phyloP scores from a whole-genome alignment of 2,113 vertebrate species.

The Orcinus orca region DNA sequence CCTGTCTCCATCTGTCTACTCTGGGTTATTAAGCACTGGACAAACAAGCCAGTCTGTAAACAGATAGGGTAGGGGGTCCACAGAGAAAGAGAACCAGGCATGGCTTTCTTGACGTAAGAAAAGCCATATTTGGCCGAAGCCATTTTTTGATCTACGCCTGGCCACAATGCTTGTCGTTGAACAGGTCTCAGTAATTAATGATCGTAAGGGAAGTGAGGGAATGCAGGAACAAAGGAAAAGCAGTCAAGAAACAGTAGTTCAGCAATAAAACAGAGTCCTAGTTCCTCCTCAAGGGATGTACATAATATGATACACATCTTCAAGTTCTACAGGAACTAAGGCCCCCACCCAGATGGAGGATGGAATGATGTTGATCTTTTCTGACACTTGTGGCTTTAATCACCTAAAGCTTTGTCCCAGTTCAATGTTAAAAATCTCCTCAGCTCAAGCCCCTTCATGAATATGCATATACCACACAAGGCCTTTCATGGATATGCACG shows the following conservation, averaged over 20 bases:
- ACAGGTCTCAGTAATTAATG: background rate
- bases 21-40: background rate
- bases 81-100: background rate
- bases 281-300: background rate
- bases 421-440: background rate
- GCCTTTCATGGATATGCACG: background rate
- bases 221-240: background rate
- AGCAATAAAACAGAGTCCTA: background rate
- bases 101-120: background rate
- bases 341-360: background rate
- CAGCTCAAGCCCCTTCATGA: background rate
- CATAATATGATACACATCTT: background rate
- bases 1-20: background rate
- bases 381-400: background rate
- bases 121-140: background rate
- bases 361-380: background rate
- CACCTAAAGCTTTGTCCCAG: background rate
- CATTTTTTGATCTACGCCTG: background rate
- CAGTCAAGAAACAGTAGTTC: background rate
- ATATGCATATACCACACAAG: background rate
- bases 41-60: background rate
- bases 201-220: background rate
- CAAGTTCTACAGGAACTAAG: background rate
- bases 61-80: no score
- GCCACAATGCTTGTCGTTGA: background rate